These are phyloP conservation scores for Arge pagana DNA, from an alignment of 2,888 invertebrate species.

Conservation along the genomic window DNA sequence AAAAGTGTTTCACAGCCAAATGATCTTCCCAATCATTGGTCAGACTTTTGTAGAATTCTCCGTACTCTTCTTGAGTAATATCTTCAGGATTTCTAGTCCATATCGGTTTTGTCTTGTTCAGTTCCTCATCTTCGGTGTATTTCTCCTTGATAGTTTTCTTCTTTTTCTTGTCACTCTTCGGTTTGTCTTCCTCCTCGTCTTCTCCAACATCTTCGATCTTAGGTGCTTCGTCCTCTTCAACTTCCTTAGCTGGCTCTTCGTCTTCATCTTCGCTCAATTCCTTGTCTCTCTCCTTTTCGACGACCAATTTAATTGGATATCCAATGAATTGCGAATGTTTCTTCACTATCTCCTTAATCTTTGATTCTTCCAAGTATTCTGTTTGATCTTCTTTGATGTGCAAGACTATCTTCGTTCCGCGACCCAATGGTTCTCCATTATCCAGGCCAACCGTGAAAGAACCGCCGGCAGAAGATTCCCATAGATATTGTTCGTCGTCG, in stretches of 20 bases:
- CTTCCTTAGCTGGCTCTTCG: constrained; percentile 59
- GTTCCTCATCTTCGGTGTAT: constrained; percentile 70
- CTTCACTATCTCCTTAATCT: constrained; percentile 71
- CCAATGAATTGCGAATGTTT: constrained; percentile 75
- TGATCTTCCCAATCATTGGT: constrained; percentile 71
- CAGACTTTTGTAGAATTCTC: constrained; percentile 68
- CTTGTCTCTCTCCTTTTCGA: constrained; percentile 69
- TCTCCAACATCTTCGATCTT: constrained; percentile 70
- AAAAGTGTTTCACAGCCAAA: constrained; percentile 65
- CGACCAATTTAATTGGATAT: constrained; percentile 68
- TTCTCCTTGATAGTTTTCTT: constrained; percentile 72
- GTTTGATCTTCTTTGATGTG: constrained; percentile 69
- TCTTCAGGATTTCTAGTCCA: constrained; percentile 70
- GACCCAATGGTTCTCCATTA: constrained; percentile 55
- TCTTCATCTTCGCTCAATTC: constrained; percentile 66
- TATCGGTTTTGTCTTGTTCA: constrained; percentile 70
- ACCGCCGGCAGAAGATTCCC: constrained; percentile 70
- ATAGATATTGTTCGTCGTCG: constrained; percentile 68
- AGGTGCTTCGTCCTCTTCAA: constrained; percentile 68
- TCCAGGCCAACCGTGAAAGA: constrained; percentile 61
- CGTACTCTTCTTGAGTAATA: constrained; percentile 66
- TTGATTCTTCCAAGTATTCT: constrained; percentile 68
- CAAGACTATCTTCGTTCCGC: constrained; percentile 68
- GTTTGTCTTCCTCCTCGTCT: constrained; percentile 65
- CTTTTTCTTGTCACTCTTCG: constrained; percentile 71